Conservation (phyloP, 2,797 vertebrate genomes). For the Galaxias olidus region DNA sequence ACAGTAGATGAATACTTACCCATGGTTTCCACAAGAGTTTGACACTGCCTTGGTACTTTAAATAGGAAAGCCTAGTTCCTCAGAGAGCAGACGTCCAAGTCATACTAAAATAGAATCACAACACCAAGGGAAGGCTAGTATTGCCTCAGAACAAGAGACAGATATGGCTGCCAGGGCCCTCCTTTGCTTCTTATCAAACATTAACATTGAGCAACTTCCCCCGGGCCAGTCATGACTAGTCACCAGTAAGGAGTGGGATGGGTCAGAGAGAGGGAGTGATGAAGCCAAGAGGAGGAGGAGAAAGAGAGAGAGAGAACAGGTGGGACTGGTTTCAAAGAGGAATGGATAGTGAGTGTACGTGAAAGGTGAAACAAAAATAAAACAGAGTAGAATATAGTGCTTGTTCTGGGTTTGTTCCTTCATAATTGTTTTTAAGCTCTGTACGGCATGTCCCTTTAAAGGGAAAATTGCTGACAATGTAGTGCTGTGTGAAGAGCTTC, state of each 20-base stretch:
- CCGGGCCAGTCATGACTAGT: conserved; percentile 69
- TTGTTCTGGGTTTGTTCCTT: too few species aligned
- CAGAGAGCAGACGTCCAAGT: conserved; percentile 26
- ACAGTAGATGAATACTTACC: conserved; percentile 63
- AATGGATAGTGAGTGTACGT: conserved; percentile 17
- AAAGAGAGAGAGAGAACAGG: conserved; percentile 45
- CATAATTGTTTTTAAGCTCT: too few species aligned
- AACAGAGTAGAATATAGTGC: too few species aligned
- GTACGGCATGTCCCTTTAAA: too few species aligned
- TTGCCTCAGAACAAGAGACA: conserved; percentile 20
- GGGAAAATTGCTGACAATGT: too few species aligned
- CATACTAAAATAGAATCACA: conserved; percentile 38
- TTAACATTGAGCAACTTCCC: conserved; percentile 72
- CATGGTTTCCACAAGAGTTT: conserved; percentile 53
- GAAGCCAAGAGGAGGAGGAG: conserved; percentile 34
- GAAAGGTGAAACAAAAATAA: neutral
- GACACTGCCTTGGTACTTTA: conserved; percentile 12
- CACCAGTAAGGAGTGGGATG: conserved; percentile 56
- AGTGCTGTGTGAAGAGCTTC: neutral
- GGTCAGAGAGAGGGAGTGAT: conserved; percentile 10
- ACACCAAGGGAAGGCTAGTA: conserved; percentile 39
- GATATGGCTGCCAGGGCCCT: conserved; percentile 42
- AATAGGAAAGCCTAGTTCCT: conserved; percentile 33
- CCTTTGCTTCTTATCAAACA: conserved; percentile 73
- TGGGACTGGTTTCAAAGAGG: conserved; percentile 50